These are phyloP conservation scores for Netelia inedita DNA, from an alignment of 2,888 invertebrate genomes.

Conservation along the genomic window DNA sequence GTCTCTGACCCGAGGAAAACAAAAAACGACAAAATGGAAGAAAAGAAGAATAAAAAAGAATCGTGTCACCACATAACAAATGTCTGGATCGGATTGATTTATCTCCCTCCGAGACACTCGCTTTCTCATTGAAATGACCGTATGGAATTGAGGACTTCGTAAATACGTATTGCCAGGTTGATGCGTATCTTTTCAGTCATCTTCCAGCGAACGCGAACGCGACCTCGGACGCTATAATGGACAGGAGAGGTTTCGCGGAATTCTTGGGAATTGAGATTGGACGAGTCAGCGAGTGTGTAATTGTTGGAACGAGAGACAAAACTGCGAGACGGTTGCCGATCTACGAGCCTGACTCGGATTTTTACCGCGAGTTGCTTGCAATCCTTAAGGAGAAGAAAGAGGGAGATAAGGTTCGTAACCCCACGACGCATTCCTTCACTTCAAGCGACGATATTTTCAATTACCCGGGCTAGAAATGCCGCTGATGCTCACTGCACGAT, in stretches of 20 bases:
- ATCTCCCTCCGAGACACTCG: background rate
- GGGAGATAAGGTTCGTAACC: conserved; percentile 45
- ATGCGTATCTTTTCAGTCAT: conserved; percentile 18
- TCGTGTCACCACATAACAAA: background rate
- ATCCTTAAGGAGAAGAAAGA: conserved; percentile 6
- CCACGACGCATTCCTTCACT: conserved; percentile 55
- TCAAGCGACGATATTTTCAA: conserved; percentile 63
- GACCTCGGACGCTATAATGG: conserved; percentile 26
- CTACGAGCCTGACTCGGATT: background rate
- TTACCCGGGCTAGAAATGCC: conserved; percentile 46
- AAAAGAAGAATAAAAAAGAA: background rate
- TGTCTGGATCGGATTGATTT: conserved; percentile 27
- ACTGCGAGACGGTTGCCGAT: conserved; percentile 41
- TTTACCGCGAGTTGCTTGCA: background rate
- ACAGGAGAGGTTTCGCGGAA: conserved; percentile 42
- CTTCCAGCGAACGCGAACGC: conserved; percentile 5
- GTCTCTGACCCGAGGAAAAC: conserved; percentile 7
- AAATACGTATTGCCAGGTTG: background rate
- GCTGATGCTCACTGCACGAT: conserved; percentile 28
- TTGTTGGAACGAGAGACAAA: conserved; percentile 9
- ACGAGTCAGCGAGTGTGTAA: conserved; percentile 44
- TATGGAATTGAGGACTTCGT: conserved; percentile 30
- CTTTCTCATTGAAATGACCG: conserved; percentile 26
- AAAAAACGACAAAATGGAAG: background rate
- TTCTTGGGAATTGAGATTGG: conserved; percentile 55